Evolutionary conservation across 2,797 vertebrate species (phyloP), one percentile per base, ranked within the genome.

Genomic region (Percopsis omiscomaycus): DNA sequence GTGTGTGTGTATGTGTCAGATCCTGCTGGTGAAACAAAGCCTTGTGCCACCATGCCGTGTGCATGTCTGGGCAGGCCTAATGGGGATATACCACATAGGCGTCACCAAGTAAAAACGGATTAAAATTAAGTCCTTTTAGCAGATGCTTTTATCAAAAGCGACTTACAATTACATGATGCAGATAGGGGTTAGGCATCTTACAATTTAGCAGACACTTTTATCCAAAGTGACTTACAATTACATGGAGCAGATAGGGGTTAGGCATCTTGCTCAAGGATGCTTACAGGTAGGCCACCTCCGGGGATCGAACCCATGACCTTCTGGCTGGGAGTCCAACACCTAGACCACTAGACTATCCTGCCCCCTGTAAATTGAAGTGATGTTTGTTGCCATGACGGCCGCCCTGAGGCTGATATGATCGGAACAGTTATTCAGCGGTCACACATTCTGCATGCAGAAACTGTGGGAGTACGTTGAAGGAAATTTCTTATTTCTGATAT

Each of bases 321-420:
- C 22, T 22, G 1, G 22, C 22, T 22, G 22, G 22, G 22, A 22
- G 22, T 22, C 22, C 22, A 22, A 22, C 22, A 22, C 22, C 22
- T 22, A 22, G 22, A 22, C 22, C 22, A 22, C 22, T 22, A 22
- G 22, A 22, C 22, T 22, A 22, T 22, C 22, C 22, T 22, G 22
- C 22, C 22, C 22, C 22, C 22, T 1, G 55, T 45, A 61, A 44
- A 53, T 69, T 5, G n/a, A 6, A 66, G 57, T 66, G 79, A 75
- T 11, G 30, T 60, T 27, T 3, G 82, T 86, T 84, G 84, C 83
- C 82, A 83, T 85, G 77, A 78, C 68, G 73, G 74, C 85, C 14
- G 74, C 73, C 42, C 82, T 80, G 15, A 27, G 72, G 75, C 56
- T 45, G 65, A 71, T 64, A 68, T 14, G 73, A 83, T 77, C 53